Evolutionary conservation across 2,113 vertebrate genomes (phyloP).

Genomic region (Ranitomeya variabilis): DNA sequence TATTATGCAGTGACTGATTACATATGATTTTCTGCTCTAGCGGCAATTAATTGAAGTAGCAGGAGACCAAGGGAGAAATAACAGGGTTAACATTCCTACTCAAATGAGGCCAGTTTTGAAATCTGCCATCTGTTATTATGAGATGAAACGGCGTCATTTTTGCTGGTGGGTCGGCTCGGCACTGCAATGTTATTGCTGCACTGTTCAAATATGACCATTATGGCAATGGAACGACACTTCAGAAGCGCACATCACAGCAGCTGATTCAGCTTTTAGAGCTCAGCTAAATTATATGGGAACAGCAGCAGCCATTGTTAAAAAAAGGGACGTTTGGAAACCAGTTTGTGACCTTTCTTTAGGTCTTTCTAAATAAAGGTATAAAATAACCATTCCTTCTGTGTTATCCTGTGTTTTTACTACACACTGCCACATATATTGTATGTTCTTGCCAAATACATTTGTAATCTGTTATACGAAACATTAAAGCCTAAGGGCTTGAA

Average conservation of each 20-base stretch:
- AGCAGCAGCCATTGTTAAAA: not conserved
- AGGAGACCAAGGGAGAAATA: constrained; percentile 66
- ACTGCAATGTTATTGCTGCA: constrained; percentile 61
- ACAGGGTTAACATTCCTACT: constrained; percentile 70
- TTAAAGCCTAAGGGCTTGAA: no score
- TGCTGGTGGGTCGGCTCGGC: constrained; percentile 61
- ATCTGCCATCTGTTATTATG: constrained; percentile 67
- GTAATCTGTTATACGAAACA: no score
- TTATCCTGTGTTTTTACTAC: no score
- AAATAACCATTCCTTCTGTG: not conserved
- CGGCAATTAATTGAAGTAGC: constrained; percentile 69
- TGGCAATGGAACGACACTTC: constrained; percentile 24
- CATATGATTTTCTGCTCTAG: constrained; percentile 67
- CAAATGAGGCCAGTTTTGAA: constrained; percentile 70
- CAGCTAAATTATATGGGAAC: constrained; percentile 32
- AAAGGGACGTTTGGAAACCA: constrained; percentile 8
- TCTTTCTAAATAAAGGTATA: not conserved
- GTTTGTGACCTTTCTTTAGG: not conserved
- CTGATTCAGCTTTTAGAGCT: constrained; percentile 41
- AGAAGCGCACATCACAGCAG: not conserved
- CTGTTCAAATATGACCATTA: constrained; percentile 54
- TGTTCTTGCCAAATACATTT: no score
- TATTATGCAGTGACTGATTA: constrained; percentile 65
- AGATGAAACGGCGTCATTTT: constrained; percentile 62
- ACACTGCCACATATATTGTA: no score